Evolutionary conservation across 1,140 invertebrate species (phyloP).

Genomic region (Pseudoatta argentina): DNA sequence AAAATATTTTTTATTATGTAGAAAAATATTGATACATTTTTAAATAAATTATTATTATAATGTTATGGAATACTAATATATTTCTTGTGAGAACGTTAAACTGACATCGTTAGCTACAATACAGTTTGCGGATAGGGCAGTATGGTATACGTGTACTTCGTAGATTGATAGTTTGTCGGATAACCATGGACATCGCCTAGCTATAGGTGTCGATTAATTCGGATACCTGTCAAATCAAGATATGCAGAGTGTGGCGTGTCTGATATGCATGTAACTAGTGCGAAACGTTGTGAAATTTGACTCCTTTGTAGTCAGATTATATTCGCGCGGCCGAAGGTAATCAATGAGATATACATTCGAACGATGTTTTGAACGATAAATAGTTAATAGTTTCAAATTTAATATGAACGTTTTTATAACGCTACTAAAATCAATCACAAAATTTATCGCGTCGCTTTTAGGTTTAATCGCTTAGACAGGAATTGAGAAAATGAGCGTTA

Average conservation of each 20-base stretch:
- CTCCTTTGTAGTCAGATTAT: conserved; percentile 66
- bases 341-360: conserved; percentile 28
- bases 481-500: background rate
- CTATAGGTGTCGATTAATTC: conserved; percentile 59
- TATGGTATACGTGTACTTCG: conserved; percentile 19
- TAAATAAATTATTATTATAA: background rate
- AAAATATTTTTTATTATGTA: too few relatives aligned
- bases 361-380: background rate
- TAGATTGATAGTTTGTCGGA: conserved; percentile 51
- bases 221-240: conserved; percentile 67
- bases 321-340: conserved; percentile 38
- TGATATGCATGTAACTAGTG: conserved; percentile 59
- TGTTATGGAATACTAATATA: background rate
- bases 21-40: background rate
- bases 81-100: background rate
- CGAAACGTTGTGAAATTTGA: conserved; percentile 64
- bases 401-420: background rate
- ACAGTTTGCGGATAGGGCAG: background rate
- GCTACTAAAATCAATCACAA: background rate
- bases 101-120: background rate
- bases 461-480: background rate
- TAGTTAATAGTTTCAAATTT: background rate
- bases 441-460: background rate
- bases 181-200: conserved; percentile 48
- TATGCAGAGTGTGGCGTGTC: conserved; percentile 55